These are phyloP conservation scores for Plebejus melissa DNA, from an alignment of 2,888 invertebrate genomes.

Conservation along the genomic window DNA sequence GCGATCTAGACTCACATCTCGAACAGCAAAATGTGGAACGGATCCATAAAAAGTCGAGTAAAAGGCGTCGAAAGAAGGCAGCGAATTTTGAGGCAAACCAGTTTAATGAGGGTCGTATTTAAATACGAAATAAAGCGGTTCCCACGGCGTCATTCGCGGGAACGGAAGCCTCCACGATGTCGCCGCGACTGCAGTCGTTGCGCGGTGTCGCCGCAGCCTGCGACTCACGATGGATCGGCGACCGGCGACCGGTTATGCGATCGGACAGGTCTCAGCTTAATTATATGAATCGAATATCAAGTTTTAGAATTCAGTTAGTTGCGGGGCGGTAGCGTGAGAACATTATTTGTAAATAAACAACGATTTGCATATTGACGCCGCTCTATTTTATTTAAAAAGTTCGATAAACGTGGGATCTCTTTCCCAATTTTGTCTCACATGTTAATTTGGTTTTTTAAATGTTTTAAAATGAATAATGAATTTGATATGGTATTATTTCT, in stretches of 20 bases:
- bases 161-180: conserved; percentile 71
- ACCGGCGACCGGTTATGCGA: conserved; percentile 45
- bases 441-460: conserved; percentile 6
- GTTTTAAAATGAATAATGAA: neutral
- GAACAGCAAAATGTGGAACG: conserved; percentile 75
- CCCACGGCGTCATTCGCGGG: conserved; percentile 76
- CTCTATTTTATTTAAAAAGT: conserved; percentile 12
- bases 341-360: conserved; percentile 36
- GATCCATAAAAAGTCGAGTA: conserved; percentile 78
- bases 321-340: conserved; percentile 48
- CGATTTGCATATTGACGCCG: conserved; percentile 25
- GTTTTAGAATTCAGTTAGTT: conserved; percentile 53
- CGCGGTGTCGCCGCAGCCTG: conserved; percentile 45
- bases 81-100: conserved; percentile 77
- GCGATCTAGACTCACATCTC: conserved; percentile 67
- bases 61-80: conserved; percentile 79
- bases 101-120: conserved; percentile 80
- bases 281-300: conserved; percentile 55
- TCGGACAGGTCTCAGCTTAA: conserved; percentile 54
- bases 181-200: conserved; percentile 48
- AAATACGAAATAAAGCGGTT: conserved; percentile 77
- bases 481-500: neutral
- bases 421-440: neutral
- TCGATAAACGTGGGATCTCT: conserved; percentile 20
- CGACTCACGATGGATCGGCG: conserved; percentile 39